These are phyloP conservation scores for Ischnus inquisitorius DNA, from an alignment of 2,888 invertebrate species.

Conservation along the genomic window DNA sequence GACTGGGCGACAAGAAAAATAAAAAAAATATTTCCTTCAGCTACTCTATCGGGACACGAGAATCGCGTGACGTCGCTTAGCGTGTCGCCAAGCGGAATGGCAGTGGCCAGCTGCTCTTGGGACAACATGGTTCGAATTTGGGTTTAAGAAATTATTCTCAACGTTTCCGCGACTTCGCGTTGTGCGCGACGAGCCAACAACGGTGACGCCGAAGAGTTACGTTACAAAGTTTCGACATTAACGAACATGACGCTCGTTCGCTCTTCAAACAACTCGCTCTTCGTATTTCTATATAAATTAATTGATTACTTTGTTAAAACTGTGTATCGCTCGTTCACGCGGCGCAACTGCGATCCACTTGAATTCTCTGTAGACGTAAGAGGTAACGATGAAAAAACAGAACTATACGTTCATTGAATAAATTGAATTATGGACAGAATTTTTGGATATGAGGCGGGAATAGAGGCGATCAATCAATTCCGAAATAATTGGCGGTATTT, in stretches of 20 bases:
- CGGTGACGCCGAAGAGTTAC: too few relatives aligned
- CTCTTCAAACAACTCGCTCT: too few relatives aligned
- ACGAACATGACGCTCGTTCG: too few relatives aligned
- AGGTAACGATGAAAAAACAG: slow-evolving; percentile 19
- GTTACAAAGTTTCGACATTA: too few relatives aligned
- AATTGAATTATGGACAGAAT: neutral
- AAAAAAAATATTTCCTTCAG: slow-evolving; percentile 41
- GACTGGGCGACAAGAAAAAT: slow-evolving; percentile 8
- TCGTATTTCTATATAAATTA: neutral
- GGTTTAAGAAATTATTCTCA: slow-evolving; percentile 88
- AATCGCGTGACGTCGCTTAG: slow-evolving; percentile 95
- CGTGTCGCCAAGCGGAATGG: slow-evolving; percentile 94
- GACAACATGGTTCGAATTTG: slow-evolving; percentile 95
- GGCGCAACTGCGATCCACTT: slow-evolving; percentile 11
- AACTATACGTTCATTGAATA: neutral
- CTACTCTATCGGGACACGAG: slow-evolving; percentile 91
- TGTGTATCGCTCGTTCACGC: slow-evolving; percentile 6
- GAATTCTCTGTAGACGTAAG: slow-evolving; percentile 22
- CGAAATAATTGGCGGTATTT: neutral
- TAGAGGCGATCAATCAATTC: neutral
- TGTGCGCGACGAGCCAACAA: too few relatives aligned
- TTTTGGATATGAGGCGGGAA: slow-evolving; percentile 8
- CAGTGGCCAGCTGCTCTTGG: slow-evolving; percentile 96
- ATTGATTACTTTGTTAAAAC: neutral
- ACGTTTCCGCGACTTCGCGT: too few relatives aligned